Conservation (phyloP, 2,113 vertebrate genomes). For the Cyphomyrus discorhynchus region DNA sequence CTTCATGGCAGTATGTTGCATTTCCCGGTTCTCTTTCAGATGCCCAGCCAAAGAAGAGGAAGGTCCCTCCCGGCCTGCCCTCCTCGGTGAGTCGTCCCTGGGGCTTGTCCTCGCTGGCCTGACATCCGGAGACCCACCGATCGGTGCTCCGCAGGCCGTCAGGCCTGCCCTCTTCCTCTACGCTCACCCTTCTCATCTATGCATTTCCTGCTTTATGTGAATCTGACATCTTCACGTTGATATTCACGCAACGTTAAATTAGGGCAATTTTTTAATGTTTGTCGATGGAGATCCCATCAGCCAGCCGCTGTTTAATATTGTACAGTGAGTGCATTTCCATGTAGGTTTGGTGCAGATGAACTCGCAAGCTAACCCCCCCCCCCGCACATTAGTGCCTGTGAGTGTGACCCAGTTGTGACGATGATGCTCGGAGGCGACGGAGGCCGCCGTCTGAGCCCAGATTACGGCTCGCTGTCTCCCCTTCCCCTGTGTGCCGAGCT, state of each 20-base stretch:
- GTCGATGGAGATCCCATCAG: neutral
- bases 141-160: neutral
- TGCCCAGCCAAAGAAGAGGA: slow-evolving; percentile 93
- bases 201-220: neutral
- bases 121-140: neutral
- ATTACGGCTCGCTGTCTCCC: slow-evolving; percentile 57
- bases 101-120: neutral
- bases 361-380: neutral
- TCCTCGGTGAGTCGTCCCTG: slow-evolving; percentile 79
- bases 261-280: neutral
- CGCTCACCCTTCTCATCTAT: neutral
- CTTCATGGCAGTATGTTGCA: neutral
- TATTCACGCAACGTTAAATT: neutral
- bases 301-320: neutral
- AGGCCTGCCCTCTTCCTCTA: neutral
- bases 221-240: neutral
- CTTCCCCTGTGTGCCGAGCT: slow-evolving; percentile 6
- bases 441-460: slow-evolving; percentile 65
- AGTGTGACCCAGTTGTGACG: slow-evolving; percentile 64
- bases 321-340: neutral
- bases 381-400: slow-evolving; percentile 37
- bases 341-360: neutral
- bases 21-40: slow-evolving; percentile 56
- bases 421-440: slow-evolving; percentile 53
- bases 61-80: slow-evolving; percentile 89